phyloP scores from a whole-genome alignment of 2,113 vertebrate species.

The Odontophorus gujanensis region DNA sequence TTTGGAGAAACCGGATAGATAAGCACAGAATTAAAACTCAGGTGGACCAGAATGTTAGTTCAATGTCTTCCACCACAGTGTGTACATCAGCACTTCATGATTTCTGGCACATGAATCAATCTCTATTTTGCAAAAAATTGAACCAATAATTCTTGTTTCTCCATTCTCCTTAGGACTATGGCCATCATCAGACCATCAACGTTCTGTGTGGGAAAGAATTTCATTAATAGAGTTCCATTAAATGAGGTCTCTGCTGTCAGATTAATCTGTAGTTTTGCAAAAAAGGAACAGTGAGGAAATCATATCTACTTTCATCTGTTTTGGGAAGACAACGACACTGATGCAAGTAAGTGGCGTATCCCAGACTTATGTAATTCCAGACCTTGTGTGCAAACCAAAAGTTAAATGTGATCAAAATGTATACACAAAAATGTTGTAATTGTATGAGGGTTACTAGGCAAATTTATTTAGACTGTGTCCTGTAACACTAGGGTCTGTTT shows the following conservation, averaged over 20 bases:
- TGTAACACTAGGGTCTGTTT: constrained; percentile 32
- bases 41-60: background rate
- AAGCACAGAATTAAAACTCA: background rate
- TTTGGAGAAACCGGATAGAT: background rate
- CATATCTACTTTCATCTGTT: background rate
- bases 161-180: background rate
- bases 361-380: background rate
- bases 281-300: background rate
- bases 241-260: background rate
- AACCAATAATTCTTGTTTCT: background rate
- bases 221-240: background rate
- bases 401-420: background rate
- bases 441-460: background rate
- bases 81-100: background rate
- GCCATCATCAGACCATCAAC: background rate
- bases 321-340: background rate
- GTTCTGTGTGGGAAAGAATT: background rate
- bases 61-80: background rate
- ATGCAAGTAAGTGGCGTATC: background rate
- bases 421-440: background rate
- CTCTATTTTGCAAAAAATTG: background rate
- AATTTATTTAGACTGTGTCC: constrained; percentile 42
- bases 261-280: background rate
- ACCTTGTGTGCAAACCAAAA: background rate
- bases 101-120: background rate